Base-by-base conservation (phyloP, 2,797 vertebrate species). In the Merluccius polli region DNA sequence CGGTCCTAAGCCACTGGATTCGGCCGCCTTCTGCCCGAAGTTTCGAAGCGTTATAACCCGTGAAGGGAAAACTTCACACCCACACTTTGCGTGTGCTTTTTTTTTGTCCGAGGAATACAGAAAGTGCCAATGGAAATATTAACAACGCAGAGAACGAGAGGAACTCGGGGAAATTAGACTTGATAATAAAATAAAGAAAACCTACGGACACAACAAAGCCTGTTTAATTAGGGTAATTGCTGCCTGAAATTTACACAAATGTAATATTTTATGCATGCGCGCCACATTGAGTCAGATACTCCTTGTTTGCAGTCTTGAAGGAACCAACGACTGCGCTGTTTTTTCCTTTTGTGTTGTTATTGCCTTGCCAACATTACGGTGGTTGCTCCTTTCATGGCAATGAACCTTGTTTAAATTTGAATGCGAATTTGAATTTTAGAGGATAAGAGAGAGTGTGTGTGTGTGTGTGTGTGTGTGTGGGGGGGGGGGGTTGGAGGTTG, bases 321-420 rank as follows among this genome's bases (percentile, higher is more conserved):
- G 84, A 88, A 85, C 87, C 87, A 87, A 90, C 89, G 85, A 78
- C 86, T 83, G 82, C 82, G 80, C 24, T 36, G 38, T 69, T n/a
- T 84, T 90, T 87, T 86, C 84, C 89, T 89, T 70, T 87, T 89
- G 85, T 81, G 82, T 86, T 87, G 86, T 89, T 88, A 48, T 89
- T 89, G 86, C 90, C 87, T 85, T 87, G 80, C 83, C 75, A 77
- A 88, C 87, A 90, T 90, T 88, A 90, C 21, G 41, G 41, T 44
- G 82, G 75, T 80, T 79, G 82, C 84, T 87, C 82, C 88, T 91
- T 93, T 92, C 90, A 92, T 91, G 88, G 83, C 90, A 85, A 92
- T 91, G 89, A 91, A 87, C 83, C 90, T 91, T 90, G 90, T 91
- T 93, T 90, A 89, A 91, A 91, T 92, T 91, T 93, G 89, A 93